Percentiles rank a stretch among this genome's conserved stretches.
These are phyloP conservation scores for Rhodophaea formosa DNA, from an alignment of 2,888 invertebrate species.

Conservation along the genomic window DNA sequence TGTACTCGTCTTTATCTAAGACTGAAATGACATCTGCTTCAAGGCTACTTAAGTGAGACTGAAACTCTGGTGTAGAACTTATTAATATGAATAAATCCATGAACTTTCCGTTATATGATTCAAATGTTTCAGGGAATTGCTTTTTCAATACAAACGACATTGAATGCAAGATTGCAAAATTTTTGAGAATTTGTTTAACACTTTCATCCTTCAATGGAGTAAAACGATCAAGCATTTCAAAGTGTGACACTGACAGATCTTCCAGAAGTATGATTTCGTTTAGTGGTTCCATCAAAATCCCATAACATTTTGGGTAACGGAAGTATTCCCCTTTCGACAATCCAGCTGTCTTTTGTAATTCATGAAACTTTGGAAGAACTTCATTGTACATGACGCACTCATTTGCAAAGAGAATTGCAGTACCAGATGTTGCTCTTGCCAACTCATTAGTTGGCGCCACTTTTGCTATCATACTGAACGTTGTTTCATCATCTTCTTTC, in stretches of 20 bases:
- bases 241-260: slow-evolving; percentile 43
- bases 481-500: slow-evolving; percentile 32
- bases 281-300: slow-evolving; percentile 33
- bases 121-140: slow-evolving; percentile 40
- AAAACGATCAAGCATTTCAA: slow-evolving; percentile 43
- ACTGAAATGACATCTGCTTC: not conserved
- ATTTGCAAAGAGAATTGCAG: slow-evolving; percentile 37
- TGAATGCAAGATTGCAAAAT: slow-evolving; percentile 49
- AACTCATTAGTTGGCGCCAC: slow-evolving; percentile 39
- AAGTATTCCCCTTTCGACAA: slow-evolving; percentile 40
- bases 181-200: slow-evolving; percentile 42
- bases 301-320: slow-evolving; percentile 45
- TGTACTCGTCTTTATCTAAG: not conserved
- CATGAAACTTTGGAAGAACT: slow-evolving; percentile 41
- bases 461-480: slow-evolving; percentile 50
- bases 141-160: slow-evolving; percentile 47
- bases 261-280: slow-evolving; percentile 50
- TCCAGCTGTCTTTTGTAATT: slow-evolving; percentile 41
- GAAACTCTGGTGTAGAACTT: not conserved
- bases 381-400: slow-evolving; percentile 45
- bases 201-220: slow-evolving; percentile 38
- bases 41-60: not conserved
- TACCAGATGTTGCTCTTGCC: slow-evolving; percentile 29
- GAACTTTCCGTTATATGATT: slow-evolving; percentile 29
- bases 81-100: slow-evolving; percentile 22